Evolutionary conservation across 1,140 invertebrate species (phyloP).

Genomic region (Musca domestica): DNA sequence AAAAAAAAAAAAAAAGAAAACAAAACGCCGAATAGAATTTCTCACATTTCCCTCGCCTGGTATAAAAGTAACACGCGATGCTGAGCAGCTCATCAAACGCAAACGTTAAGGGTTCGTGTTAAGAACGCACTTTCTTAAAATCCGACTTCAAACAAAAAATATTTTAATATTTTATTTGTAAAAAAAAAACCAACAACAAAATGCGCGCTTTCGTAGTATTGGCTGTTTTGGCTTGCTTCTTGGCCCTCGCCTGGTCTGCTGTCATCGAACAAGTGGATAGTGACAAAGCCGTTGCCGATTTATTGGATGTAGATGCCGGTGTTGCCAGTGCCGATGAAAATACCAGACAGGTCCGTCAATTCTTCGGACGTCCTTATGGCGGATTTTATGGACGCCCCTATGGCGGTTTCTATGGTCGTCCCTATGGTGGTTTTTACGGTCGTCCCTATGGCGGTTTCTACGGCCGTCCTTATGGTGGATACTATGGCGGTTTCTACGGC

Average conservation of each 20-base stretch:
- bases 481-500: constrained; percentile 6
- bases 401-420: constrained; percentile 10
- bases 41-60: too few species aligned
- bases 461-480: background rate
- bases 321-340: background rate
- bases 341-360: background rate
- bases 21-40: too few species aligned
- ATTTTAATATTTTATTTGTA: too few species aligned
- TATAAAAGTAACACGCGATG: too few species aligned
- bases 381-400: constrained; percentile 2
- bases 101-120: background rate
- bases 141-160: too few species aligned
- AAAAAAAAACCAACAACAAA: background rate
- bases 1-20: too few species aligned
- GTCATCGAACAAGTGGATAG: background rate
- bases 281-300: background rate
- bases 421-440: constrained; percentile 3
- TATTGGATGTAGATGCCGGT: constrained; percentile 5
- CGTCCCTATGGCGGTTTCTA: constrained; percentile 2
- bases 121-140: background rate
- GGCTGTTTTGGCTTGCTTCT: background rate
- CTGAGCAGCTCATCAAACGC: background rate
- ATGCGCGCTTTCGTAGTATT: constrained; percentile 8
- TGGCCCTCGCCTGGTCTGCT: constrained; percentile 4
- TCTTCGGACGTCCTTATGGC: background rate